Base-by-base conservation (phyloP, 2,888 invertebrate genomes). In the Megastigmus dorsalis region DNA sequence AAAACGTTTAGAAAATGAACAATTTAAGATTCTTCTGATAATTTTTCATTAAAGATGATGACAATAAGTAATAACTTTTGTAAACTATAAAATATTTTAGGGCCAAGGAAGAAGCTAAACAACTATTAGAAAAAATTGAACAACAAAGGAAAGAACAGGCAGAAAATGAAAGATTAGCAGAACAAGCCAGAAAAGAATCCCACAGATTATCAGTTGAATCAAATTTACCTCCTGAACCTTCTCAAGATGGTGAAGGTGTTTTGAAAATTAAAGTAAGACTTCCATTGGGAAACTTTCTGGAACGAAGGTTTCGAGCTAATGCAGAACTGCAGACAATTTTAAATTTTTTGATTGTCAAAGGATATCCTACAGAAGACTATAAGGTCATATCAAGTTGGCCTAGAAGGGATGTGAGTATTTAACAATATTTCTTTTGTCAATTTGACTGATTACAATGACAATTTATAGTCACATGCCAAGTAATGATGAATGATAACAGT, bases 331-430 rank as follows among this genome's bases (percentile, higher is more conserved):
- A 94, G 92, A 93, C 93, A 79, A 90, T 98, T 84, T 90, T 97
- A 80, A 95, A 97, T 89, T 98, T 92, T 90, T 92, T 97, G 79
- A 93, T 95, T 71, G 95, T 96, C 54, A 92, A 95, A 89, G 97
- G 97, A 74, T 98, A 93, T 89, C 94, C 95, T 78, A 91, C 92
- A 81, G 93, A 94, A 82, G 95, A 95, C 85, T 97, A 93, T 88
- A 98, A 97, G 91, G 93, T 97, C 75, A 93, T 98, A 83, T 93
- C 95, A 82, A 95, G 96, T 88, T 98, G 95, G 95, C 98, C 98
- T 86, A 92, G 97, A 86, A 93, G 95, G 92, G 98, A n/a, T n/a
- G n/a, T n/a, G n/a, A n/a, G n/a, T n/a, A n/a, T n/a, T n/a, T n/a
- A n/a, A n/a, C n/a, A n/a, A n/a, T n/a, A n/a, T n/a, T n/a, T n/a